phyloP scores from a whole-genome alignment of 2,888 invertebrate genomes.

The Allophyes oxyacanthae region DNA sequence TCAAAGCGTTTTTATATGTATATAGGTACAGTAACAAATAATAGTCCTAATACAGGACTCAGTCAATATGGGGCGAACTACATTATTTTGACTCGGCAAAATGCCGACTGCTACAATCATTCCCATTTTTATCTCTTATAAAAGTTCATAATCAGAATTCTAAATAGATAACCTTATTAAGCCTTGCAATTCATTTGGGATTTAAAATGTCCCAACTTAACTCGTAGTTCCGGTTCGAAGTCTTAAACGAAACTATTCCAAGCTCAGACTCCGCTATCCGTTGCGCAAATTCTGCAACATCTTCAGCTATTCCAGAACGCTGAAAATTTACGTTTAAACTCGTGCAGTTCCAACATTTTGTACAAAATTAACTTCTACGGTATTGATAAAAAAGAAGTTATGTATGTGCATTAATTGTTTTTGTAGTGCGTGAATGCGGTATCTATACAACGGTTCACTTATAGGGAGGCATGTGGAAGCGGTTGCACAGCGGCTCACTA shows the following conservation, averaged over 20 bases:
- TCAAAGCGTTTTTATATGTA: too few relatives aligned
- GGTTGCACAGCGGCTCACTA: conserved; percentile 57
- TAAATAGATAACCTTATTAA: conserved; percentile 6
- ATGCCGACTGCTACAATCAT: conserved; percentile 2
- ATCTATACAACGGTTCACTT: conserved; percentile 25
- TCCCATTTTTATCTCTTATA: conserved; percentile 12
- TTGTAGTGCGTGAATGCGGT: conserved; percentile 21
- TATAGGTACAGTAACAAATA: too few relatives aligned
- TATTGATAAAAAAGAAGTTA: conserved; percentile 24
- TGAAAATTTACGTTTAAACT: too few relatives aligned
- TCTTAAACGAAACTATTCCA: conserved; percentile 33
- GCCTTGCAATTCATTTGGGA: conserved; percentile 38
- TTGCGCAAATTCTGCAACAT: conserved; percentile 26
- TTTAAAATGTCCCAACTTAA: conserved; percentile 32
- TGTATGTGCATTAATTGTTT: conserved; percentile 32
- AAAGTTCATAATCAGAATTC: conserved; percentile 21
- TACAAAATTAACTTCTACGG: conserved; percentile 8
- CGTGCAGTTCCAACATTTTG: conserved; percentile 4
- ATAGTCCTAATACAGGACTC: too few relatives aligned
- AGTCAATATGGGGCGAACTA: too few relatives aligned
- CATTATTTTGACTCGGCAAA: conserved; percentile 5
- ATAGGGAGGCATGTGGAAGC: conserved; percentile 47
- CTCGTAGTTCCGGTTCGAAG: conserved; percentile 22
- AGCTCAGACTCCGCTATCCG: conserved; percentile 21
- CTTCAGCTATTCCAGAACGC: conserved; percentile 20